Evolutionary conservation across 2,888 invertebrate genomes (phyloP).

Genomic region (Seira musarum): DNA sequence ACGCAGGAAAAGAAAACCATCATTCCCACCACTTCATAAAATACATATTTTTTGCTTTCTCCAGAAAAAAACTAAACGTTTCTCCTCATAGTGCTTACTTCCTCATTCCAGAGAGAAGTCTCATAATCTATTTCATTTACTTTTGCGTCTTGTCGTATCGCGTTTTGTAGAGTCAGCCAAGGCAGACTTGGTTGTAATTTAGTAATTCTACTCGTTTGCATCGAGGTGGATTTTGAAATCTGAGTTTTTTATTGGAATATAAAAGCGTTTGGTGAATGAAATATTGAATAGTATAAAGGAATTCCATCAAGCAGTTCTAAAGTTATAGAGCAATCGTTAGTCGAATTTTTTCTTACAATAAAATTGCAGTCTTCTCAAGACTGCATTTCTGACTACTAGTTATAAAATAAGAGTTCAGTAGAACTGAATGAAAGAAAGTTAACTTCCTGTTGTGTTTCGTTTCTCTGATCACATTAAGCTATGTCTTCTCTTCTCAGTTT

Average conservation of each 20-base stretch:
- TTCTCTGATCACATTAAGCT: too few species aligned
- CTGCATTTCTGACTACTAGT: constrained; percentile 15
- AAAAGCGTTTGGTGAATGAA: constrained; percentile 37
- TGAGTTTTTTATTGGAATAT: constrained; percentile 34
- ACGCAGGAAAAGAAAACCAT: background rate
- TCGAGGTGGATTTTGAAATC: background rate
- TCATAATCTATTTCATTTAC: too few species aligned
- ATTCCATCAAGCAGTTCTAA: background rate
- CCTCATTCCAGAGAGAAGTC: constrained; percentile 36
- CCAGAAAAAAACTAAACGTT: constrained; percentile 33
- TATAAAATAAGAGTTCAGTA: constrained; percentile 33
- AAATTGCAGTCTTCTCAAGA: constrained; percentile 1
- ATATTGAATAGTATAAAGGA: constrained; percentile 22
- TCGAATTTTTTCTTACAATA: too few species aligned
- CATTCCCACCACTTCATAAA: constrained; percentile 11
- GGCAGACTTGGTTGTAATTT: too few species aligned
- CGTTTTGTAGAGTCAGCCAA: background rate
- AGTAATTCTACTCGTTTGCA: background rate
- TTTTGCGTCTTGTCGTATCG: constrained; percentile 8
- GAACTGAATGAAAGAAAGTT: constrained; percentile 16
- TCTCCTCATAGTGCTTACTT: constrained; percentile 32
- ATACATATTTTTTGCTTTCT: too few species aligned
- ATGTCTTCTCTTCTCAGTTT: background rate
- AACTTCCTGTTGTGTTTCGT: constrained; percentile 42
- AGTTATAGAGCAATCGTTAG: too few species aligned